Evolutionary conservation across 1,140 invertebrate species (phyloP), one percentile per base, ranked within the genome.

Genomic region (Mylabris phalerata): DNA sequence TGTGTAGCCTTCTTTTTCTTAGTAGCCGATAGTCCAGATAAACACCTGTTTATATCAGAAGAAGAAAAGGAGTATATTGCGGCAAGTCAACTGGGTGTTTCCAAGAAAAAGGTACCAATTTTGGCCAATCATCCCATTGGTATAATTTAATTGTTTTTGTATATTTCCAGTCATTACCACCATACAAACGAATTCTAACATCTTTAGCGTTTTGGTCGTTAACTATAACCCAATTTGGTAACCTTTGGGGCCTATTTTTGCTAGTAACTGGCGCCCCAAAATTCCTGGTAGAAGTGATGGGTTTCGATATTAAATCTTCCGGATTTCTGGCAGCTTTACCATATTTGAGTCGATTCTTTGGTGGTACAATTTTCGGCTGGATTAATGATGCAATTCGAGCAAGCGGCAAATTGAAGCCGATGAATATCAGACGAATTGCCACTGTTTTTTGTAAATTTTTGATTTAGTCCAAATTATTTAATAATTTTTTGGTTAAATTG

Each of bases 231-330:
- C 87, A 89, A 60, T 86, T 86, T 64, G 86, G 86, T 26, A 88
- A 87, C 62, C 77, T 86, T 67, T 90, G 87, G 87, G 87, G 87
- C 2, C 75, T 95, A 63, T 89, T 86, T 63, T 87, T 89, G 65
- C 84, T 95, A 57, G 81, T 95, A 61, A 94, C 89, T 0, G 87
- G 89, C 50, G 85, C 93, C 4, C 94, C 94, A 0, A 93, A 89
- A 54, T 71, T 64, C 41, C 84, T 95, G 62, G 84, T 89, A 39
- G 83, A 87, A 70, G 86, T 93, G 9, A 78, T 97, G 9, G 87
- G 90, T 6, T 94, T 93, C 63, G 80, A 94, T 64, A 79, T 95
- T 52, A 82, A 87, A 67, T 75, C 84, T 57, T 85, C 85, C 45
- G 86, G 86, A 24, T 75, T 83, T n/a, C 73, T 88, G 43, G 85